Conservation (phyloP, 2,113 vertebrate genomes). For the Tetrax tetrax region DNA sequence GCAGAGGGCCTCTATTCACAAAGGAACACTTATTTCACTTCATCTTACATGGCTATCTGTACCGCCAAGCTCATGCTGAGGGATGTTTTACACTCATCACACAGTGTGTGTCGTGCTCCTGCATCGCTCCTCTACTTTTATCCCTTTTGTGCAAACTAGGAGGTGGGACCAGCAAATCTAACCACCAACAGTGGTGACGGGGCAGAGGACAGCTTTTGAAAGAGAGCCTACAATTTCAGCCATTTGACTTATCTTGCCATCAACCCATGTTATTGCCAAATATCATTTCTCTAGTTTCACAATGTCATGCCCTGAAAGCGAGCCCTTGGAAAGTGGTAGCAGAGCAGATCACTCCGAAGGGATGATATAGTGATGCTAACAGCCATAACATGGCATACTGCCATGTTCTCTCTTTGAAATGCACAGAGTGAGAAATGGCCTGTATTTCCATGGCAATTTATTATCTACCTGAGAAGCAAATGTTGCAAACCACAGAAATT, state of each 20-base stretch:
- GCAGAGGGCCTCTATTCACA: slow-evolving; percentile 59
- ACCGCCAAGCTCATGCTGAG: not conserved
- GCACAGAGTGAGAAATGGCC: slow-evolving; percentile 6
- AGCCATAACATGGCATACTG: slow-evolving; percentile 55
- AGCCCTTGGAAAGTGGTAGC: slow-evolving; percentile 54
- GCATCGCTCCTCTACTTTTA: not conserved
- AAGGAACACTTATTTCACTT: slow-evolving; percentile 59
- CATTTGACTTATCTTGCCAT: slow-evolving; percentile 47
- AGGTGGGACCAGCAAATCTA: not conserved
- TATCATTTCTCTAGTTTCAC: slow-evolving; percentile 45
- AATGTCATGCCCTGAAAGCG: slow-evolving; percentile 15
- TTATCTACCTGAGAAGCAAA: slow-evolving; percentile 35
- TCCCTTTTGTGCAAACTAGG: not conserved
- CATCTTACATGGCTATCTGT: slow-evolving; percentile 42
- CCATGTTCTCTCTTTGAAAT: slow-evolving; percentile 49
- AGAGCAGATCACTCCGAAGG: slow-evolving; percentile 33
- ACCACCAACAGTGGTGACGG: not conserved
- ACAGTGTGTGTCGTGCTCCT: not conserved
- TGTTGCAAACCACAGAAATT: slow-evolving; percentile 16
- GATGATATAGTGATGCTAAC: slow-evolving; percentile 49
- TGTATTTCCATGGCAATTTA: slow-evolving; percentile 28
- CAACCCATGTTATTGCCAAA: slow-evolving; percentile 14
- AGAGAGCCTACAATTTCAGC: not conserved
- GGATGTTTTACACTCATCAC: slow-evolving; percentile 28
- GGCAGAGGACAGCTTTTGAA: not conserved